Evolutionary conservation across 2,113 vertebrate genomes (phyloP).

Genomic region (Sinocyclocheilus rhinocerous): DNA sequence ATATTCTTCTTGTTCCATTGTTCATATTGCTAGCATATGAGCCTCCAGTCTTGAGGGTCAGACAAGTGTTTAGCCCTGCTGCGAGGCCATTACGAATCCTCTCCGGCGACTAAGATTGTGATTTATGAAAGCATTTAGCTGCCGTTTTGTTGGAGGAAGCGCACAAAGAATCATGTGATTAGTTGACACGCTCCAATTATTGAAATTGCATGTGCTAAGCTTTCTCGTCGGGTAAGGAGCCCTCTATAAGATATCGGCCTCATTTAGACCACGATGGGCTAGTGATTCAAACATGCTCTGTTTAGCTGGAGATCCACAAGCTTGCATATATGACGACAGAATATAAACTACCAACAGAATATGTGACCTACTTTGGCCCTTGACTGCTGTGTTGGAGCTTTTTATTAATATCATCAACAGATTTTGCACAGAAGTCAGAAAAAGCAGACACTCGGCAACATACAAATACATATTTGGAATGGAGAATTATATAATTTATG

Average conservation of each 20-base stretch:
- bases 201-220: conserved; percentile 22
- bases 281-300: conserved; percentile 30
- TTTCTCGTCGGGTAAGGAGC: neutral
- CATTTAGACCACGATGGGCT: neutral
- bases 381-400: conserved; percentile 22
- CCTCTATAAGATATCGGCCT: neutral
- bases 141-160: conserved; percentile 17
- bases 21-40: neutral
- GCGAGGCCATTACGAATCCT: neutral
- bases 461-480: neutral
- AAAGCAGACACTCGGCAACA: conserved; percentile 24
- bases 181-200: conserved; percentile 15
- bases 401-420: conserved; percentile 39
- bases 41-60: conserved; percentile 5
- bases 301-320: conserved; percentile 2
- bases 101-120: neutral
- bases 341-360: conserved; percentile 16
- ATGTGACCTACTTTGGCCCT: conserved; percentile 30
- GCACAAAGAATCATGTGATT: conserved; percentile 22
- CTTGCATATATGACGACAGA: conserved; percentile 39
- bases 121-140: conserved; percentile 29
- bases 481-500: neutral
- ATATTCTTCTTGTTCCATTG: neutral
- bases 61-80: neutral
- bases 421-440: conserved; percentile 32